Base-by-base conservation (phyloP, 2,113 vertebrate species). In the Ptychochromis oligacanthus region DNA sequence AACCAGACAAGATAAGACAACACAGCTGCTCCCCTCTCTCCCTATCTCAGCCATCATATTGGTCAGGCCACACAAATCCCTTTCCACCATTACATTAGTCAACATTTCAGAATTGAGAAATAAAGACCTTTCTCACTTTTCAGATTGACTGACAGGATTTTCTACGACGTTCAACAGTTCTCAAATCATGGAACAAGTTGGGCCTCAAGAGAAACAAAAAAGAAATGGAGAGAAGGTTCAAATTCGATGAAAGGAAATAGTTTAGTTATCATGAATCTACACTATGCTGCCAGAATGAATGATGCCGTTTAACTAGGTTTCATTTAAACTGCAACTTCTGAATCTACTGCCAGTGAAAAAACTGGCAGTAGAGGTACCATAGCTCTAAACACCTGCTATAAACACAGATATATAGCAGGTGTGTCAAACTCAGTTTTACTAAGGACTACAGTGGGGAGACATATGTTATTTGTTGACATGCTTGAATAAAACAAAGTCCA, bases 51-150 rank as follows among this genome's bases (percentile, higher is more conserved):
- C 22, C 84, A 90, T 87, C 84, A 26, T 24, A 52, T 40, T 86
- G 58, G 60, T 52, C 77, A 74, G 14, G 26, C 81, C 84, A 74
- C 86, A 88, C 7, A 20, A 67, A 86, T 75, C 13, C 36, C 28
- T 88, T 82, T 84, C 22, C 38, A 88, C 34, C 20, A 80, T 77
- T 60, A 24, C 49, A 82, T 88, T 87, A 92, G 80, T 90, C 87
- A 90, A 65, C 70, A 15, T 82, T 65, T 89, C 80, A 85, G 57
- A 82, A 56, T 0, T 87, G 75, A 88, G 24, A 83, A 83, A 80
- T 26, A 72, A 54, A 83, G 14, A 67, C 2, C 6, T 83, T 79
- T 77, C 58, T 81, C 24, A 55, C 4, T 75, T 89, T 89, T 88
- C 85, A 82, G 1, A 81, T 55, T 82, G 70, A 89, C 54, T 77